phyloP scores from a whole-genome alignment of 1,140 invertebrate species.

The Atta colombica region DNA sequence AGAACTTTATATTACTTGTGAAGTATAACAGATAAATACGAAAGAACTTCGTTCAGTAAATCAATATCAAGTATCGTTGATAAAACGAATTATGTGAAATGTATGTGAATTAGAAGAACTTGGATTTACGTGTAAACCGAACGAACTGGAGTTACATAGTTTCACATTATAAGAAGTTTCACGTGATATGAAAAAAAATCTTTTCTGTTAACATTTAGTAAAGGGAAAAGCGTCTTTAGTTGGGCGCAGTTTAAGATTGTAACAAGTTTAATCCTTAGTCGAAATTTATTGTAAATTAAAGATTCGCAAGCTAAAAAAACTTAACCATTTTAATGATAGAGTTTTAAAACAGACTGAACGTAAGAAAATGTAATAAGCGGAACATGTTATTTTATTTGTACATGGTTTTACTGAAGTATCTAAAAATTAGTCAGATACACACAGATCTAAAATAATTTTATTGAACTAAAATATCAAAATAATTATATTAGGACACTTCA shows the following conservation, averaged over 20 bases:
- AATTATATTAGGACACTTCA: too few species aligned
- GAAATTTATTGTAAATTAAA: background rate
- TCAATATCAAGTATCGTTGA: background rate
- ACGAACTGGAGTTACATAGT: background rate
- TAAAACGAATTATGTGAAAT: constrained; percentile 10
- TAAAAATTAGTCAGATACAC: too few species aligned
- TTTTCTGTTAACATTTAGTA: background rate
- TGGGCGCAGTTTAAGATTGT: background rate
- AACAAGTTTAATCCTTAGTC: constrained; percentile 45
- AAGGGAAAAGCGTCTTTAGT: constrained; percentile 3
- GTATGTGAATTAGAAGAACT: background rate
- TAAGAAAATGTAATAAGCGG: background rate
- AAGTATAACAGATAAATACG: constrained; percentile 6
- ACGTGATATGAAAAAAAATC: background rate
- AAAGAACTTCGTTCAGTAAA: background rate
- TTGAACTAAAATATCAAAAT: too few species aligned
- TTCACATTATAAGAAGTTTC: constrained; percentile 2
- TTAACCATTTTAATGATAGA: background rate
- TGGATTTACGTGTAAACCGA: constrained; percentile 31
- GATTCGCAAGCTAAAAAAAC: background rate
- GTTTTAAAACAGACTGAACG: background rate
- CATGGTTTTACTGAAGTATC: too few species aligned
- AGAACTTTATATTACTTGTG: background rate
- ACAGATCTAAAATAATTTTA: too few species aligned
- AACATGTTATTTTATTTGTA: background rate